phyloP scores from a whole-genome alignment of 2,888 invertebrate species.

The Lissonota sp. region DNA sequence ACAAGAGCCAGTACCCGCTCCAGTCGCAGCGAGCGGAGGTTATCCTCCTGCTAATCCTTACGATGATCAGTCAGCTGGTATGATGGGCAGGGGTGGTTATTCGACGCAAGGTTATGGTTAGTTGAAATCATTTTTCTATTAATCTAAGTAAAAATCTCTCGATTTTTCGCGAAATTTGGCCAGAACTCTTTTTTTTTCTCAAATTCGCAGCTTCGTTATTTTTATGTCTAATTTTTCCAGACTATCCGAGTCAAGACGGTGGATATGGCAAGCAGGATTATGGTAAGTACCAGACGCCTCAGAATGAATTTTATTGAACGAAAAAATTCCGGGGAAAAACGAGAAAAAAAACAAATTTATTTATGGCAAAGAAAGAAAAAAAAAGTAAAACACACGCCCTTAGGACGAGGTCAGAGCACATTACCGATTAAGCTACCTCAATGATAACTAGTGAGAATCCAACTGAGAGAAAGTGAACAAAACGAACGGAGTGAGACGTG shows the following conservation, averaged over 20 bases:
- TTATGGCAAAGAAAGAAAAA: constrained; percentile 45
- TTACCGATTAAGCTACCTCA: constrained; percentile 62
- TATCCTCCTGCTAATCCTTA: constrained; percentile 78
- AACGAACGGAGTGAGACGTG: constrained; percentile 26
- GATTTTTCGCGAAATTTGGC: constrained; percentile 15
- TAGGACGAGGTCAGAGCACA: constrained; percentile 60
- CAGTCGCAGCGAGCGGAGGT: constrained; percentile 74
- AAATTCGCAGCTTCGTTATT: constrained; percentile 21
- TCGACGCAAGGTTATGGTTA: constrained; percentile 80
- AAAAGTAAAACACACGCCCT: constrained; percentile 42
- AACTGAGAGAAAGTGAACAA: constrained; percentile 28
- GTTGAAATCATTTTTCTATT: constrained; percentile 67
- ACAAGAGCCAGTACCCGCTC: constrained; percentile 77
- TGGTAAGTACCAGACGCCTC: constrained; percentile 80
- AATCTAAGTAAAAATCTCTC: constrained; percentile 38
- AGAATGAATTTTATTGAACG: constrained; percentile 67
- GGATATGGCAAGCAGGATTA: constrained; percentile 82
- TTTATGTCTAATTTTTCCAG: constrained; percentile 71
- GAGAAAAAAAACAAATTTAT: constrained; percentile 16
- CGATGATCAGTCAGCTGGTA: constrained; percentile 76
- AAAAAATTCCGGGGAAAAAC: constrained; percentile 37
- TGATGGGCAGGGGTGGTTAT: constrained; percentile 79
- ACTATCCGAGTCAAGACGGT: constrained; percentile 81
- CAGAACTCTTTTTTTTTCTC: constrained; percentile 53
- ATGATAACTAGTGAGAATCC: constrained; percentile 56